phyloP scores from a whole-genome alignment of 35 echinoderm and acorn worm species.

The Strongylocentrotus purpuratus region DNA sequence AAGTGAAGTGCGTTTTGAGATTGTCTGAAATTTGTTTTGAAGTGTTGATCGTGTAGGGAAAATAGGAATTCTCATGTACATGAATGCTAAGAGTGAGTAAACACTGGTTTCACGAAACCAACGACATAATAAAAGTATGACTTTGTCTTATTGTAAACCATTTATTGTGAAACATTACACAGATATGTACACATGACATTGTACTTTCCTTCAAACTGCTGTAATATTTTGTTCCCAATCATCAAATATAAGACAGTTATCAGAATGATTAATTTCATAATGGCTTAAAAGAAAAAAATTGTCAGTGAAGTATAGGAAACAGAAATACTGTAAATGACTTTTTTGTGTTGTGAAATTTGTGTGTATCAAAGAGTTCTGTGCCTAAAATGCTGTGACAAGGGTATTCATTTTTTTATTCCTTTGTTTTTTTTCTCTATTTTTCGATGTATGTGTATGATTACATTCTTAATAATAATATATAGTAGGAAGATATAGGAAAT shows the following conservation, averaged over 20 bases:
- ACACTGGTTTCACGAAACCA: too few species aligned
- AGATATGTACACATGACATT: too few species aligned
- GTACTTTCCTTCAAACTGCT: too few species aligned
- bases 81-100: too few species aligned
- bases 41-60: neutral
- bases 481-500: neutral
- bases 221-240: too few species aligned
- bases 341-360: neutral
- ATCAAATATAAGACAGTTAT: too few species aligned
- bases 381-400: neutral
- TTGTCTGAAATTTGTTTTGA: neutral
- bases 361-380: neutral
- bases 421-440: neutral
- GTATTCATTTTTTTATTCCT: neutral
- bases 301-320: neutral
- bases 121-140: too few species aligned
- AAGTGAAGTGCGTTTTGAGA: neutral
- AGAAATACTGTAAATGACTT: neutral
- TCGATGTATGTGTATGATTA: neutral
- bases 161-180: too few species aligned
- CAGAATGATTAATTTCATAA: too few species aligned
- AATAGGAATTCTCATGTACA: too few species aligned
- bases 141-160: too few species aligned
- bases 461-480: neutral
- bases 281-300: too few species aligned